Evolutionary conservation across 2,888 invertebrate genomes (phyloP), one percentile per base, ranked within the genome.

Genomic region (Conus canariensis): DNA sequence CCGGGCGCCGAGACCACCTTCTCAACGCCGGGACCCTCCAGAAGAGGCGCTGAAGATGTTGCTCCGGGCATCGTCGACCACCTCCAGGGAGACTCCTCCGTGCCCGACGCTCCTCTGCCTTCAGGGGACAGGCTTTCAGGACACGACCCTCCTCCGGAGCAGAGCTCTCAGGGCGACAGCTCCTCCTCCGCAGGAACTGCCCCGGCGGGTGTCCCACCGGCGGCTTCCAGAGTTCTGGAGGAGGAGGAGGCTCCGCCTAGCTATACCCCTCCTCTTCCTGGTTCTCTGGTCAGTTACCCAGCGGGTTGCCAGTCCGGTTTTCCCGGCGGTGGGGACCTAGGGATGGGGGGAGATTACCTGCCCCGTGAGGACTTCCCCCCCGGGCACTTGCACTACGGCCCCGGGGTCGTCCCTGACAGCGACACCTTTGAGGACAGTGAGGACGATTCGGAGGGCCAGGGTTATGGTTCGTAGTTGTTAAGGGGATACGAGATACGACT

Each of bases 211-310:
- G 12, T 6, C 60, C 70, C 16, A 16, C 19, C 70, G 8, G 70
- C 19, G 22, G 70, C 22, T 10, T 22, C 30, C 30, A 14, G 30
- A 22, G 16, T 10, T 30, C 45, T 9, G 30, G n/a, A 9, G 6
- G 30, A 80, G 0, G 45, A 22, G 6, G 82, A 83, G 9, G 82
- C 82, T 19, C 82, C 82, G 2, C 82, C 82, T 0, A 22, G 82
- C 82, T 83, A 83, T 3, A 83, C 82, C 58, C 82, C 82, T 14
- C 82, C 82, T 3, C 58, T 83, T 16, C 82, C 82, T 19, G 82
- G 82, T 4, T 14, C 82, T 22, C 8, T 83, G 56, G 22, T 83
- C 22, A 83, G 5, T 25, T 83, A 22, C 7, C 82, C 56, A 4
- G 22, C 30, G 58, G 56, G 19, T 22, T 56, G 12, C 14, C 12